Evolutionary conservation across 2,113 vertebrate genomes (phyloP).

Genomic region (Vulpes vulpes): DNA sequence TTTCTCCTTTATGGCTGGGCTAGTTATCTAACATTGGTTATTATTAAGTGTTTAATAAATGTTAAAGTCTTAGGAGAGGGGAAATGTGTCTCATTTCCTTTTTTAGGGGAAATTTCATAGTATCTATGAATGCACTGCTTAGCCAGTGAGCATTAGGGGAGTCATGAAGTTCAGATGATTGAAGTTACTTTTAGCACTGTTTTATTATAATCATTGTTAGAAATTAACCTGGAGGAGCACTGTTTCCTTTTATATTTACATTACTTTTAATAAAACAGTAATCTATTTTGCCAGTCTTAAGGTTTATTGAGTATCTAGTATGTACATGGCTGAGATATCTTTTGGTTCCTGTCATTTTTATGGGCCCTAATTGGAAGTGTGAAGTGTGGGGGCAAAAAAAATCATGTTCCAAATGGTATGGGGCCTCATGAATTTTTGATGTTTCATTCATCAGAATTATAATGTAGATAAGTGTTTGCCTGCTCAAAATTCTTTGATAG

Average conservation of each 20-base stretch:
- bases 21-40: constrained; percentile 28
- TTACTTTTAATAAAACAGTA: constrained; percentile 1
- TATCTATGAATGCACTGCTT: neutral
- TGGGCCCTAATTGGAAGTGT: constrained; percentile 7
- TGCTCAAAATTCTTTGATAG: constrained; percentile 1
- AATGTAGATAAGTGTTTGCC: neutral
- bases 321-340: neutral
- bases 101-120: neutral
- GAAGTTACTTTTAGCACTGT: neutral
- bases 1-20: neutral
- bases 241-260: neutral
- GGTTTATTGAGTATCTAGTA: constrained; percentile 2
- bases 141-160: neutral
- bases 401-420: neutral
- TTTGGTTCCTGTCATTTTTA: constrained; percentile 15
- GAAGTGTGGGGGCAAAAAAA: neutral
- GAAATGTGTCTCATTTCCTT: neutral
- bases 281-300: neutral
- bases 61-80: neutral
- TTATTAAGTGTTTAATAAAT: constrained; percentile 26
- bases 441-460: constrained; percentile 53
- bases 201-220: constrained; percentile 47
- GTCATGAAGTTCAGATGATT: constrained; percentile 20
- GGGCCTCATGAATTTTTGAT: constrained; percentile 3
- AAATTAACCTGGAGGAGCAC: neutral